phyloP scores from a whole-genome alignment of 2,888 invertebrate genomes.

The Caenorhabditis zanzibari region DNA sequence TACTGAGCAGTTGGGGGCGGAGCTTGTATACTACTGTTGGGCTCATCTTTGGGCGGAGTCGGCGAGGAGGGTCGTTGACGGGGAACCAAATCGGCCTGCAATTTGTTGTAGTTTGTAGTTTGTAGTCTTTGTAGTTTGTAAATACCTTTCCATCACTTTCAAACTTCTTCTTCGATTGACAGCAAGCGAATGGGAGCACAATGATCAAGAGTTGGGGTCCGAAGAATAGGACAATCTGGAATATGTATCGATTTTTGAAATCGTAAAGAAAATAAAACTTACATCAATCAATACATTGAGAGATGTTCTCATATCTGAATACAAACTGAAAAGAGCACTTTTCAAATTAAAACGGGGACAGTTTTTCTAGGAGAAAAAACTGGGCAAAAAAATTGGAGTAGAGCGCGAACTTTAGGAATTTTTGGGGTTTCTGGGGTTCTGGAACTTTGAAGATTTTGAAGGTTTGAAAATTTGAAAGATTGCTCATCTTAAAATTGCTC shows the following conservation, averaged over 20 bases:
- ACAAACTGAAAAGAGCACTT: too few relatives aligned
- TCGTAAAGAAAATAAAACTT: neutral
- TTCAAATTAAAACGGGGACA: too few relatives aligned
- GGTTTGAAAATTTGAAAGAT: neutral
- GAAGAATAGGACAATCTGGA: neutral
- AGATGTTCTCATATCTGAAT: too few relatives aligned
- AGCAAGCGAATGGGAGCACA: neutral
- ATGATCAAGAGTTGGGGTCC: neutral
- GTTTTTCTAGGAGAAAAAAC: too few relatives aligned
- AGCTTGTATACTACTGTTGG: neutral
- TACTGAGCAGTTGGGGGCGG: conserved; percentile 10
- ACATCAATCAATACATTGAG: too few relatives aligned
- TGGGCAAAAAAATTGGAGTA: too few relatives aligned
- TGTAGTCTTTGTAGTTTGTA: too few relatives aligned
- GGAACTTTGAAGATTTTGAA: neutral
- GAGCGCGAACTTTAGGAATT: neutral
- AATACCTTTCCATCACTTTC: conserved; percentile 3
- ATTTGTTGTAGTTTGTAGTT: neutral
- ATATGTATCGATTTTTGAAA: neutral
- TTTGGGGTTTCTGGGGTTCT: neutral
- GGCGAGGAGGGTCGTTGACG: neutral
- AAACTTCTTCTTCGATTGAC: conserved; percentile 17
- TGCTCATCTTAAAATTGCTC: too few relatives aligned
- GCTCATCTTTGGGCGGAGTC: neutral
- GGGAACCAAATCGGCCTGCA: conserved; percentile 1